Conservation (phyloP, 2,797 vertebrate species). For the Tragelaphus eurycerus region DNA sequence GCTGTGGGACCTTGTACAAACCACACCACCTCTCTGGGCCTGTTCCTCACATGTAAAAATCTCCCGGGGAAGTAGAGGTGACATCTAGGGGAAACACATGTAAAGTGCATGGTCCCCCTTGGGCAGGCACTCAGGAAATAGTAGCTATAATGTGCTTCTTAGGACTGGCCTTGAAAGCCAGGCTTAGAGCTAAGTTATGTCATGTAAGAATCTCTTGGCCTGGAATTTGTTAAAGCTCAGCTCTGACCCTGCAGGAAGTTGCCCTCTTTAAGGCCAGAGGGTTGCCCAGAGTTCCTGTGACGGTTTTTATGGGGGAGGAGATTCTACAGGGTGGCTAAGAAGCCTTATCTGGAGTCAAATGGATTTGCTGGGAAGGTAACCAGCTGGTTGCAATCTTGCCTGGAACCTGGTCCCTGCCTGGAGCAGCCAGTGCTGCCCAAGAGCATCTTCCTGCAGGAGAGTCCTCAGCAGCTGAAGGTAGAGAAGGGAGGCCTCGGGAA, state of each 20-base stretch:
- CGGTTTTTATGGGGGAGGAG: rapidly evolving
- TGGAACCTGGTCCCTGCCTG: background rate
- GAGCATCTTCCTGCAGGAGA: background rate
- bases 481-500: background rate
- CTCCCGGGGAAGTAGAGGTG: background rate
- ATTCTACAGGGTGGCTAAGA: background rate
- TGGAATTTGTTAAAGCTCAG: background rate
- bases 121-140: background rate
- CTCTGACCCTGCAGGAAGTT: background rate
- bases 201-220: background rate
- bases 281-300: background rate
- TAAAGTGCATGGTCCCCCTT: rapidly evolving
- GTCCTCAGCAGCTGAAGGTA: background rate
- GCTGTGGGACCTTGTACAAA: background rate
- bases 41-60: background rate
- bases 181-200: background rate
- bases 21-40: background rate
- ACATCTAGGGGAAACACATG: background rate
- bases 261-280: background rate
- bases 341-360: background rate
- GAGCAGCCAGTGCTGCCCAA: background rate
- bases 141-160: background rate
- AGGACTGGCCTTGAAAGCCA: background rate
- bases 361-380: background rate
- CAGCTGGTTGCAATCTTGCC: background rate